A percentile compares a stretch with the other conserved stretches of the same genome.
phyloP scores from a whole-genome alignment of 2,113 vertebrate species.

The Dipodomys spectabilis region DNA sequence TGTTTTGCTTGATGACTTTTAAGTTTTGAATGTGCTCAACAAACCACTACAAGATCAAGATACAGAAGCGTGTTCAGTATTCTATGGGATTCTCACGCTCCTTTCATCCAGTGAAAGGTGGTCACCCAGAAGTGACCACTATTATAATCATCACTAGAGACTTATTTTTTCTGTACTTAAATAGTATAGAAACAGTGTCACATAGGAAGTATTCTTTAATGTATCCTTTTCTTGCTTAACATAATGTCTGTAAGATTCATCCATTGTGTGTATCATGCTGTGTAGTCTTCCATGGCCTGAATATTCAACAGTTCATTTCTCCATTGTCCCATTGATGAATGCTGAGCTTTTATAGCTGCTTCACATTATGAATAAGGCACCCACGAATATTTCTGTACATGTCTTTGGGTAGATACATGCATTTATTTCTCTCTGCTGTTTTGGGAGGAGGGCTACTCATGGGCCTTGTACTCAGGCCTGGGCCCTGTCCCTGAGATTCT shows the following conservation, averaged over 20 bases:
- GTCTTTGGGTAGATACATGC: slow-evolving; percentile 10
- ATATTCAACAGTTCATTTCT: slow-evolving; percentile 40
- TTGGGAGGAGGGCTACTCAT: no score
- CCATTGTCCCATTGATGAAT: neutral
- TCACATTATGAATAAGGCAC: slow-evolving; percentile 19
- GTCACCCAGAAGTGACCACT: neutral
- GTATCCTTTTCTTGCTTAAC: neutral
- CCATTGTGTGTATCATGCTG: neutral
- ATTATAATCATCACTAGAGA: neutral
- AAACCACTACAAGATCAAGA: neutral
- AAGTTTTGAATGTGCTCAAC: neutral
- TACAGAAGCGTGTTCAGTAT: neutral
- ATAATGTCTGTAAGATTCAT: neutral
- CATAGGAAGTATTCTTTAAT: neutral
- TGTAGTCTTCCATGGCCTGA: neutral
- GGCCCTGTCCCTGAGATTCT: no score
- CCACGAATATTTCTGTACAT: neutral
- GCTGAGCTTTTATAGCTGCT: neutral
- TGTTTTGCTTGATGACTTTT: slow-evolving; percentile 43
- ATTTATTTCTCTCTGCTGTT: no score
- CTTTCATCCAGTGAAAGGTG: neutral
- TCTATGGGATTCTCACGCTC: neutral
- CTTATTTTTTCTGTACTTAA: slow-evolving; percentile 4
- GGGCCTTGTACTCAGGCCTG: no score
- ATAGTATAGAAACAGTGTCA: neutral